Evolutionary conservation across 2,113 vertebrate genomes (phyloP), one percentile per base, ranked within the genome.

Genomic region (Caranx ignobilis): DNA sequence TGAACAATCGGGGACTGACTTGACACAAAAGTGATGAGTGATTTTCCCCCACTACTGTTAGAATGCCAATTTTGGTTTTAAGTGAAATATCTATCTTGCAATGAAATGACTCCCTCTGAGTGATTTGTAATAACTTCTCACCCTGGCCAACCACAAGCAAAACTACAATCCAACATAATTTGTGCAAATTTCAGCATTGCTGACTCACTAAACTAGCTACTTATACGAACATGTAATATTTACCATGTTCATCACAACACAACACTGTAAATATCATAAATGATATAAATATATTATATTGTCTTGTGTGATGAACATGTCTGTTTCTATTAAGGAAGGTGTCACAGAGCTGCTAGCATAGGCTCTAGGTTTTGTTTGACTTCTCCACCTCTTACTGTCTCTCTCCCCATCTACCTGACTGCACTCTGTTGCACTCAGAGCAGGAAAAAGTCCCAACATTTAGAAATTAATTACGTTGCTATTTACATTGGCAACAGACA

Each of bases 401-500:
- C 26, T 15, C 11, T 34, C 7, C 13, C 8, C 5, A 48, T 70
- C 5, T 18, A 60, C 56, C 75, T 73, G 31, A 60, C 72, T 37
- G 9, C 37, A 47, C 7, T 54, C 21, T 52, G 50, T 71, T 59
- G 54, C 26, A 26, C 37, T 19, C 31, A 50, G 3, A 11, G 6
- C 2, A 13, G 39, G 47, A 32, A 35, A 75, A 73, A 50, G 61
- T 41, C 56, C 7, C 32, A 43, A 57, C n/a, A 54, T 66, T 65
- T 12, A 54, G 26, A 82, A 37, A 45, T 3, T 3, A 56, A 47
- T 34, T 19, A 62, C 41, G 41, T 35, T 50, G 18, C 63, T 71
- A 55, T 84, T 77, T 81, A n/a, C 56, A 72, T 45, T 72, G 69
- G 78, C 80, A 64, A 50, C 68, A 43, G 56, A 12, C 65, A 61